phyloP scores from a whole-genome alignment of 2,797 vertebrate genomes.

The Brotogeris chrysoptera region DNA sequence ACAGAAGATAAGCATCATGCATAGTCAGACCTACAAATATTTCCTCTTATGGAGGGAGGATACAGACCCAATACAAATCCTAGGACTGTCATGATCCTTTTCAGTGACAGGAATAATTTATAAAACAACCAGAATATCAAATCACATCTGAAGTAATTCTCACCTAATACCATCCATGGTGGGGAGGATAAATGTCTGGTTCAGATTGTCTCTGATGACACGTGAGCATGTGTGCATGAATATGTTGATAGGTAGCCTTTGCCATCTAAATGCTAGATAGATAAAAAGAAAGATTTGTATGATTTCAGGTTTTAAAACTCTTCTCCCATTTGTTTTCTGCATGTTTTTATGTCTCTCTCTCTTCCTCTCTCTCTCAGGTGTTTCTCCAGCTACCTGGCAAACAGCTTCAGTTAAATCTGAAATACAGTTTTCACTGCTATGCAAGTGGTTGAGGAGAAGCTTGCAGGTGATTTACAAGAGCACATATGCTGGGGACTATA shows the following conservation, averaged over 20 bases:
- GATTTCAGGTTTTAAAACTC: background rate
- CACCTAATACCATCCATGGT: background rate
- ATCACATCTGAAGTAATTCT: background rate
- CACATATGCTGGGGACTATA: background rate
- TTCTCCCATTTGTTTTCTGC: background rate
- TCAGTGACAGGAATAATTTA: background rate
- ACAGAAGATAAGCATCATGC: background rate
- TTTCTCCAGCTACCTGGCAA: background rate
- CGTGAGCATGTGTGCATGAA: background rate
- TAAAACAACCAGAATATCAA: background rate
- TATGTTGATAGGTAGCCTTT: background rate
- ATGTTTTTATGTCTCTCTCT: background rate
- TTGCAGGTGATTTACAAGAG: background rate
- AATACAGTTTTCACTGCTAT: background rate
- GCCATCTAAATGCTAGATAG: background rate
- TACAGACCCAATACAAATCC: background rate
- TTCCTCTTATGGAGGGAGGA: background rate
- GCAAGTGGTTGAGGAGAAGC: background rate
- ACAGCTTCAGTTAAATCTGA: background rate
- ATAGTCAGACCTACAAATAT: background rate
- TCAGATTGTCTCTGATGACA: background rate
- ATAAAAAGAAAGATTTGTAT: background rate
- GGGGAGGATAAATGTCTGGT: background rate
- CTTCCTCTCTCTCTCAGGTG: background rate
- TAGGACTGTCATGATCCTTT: background rate